Evolutionary conservation across 2,888 invertebrate species (phyloP), one percentile per base, ranked within the genome.

Genomic region (Nipponacmea schrenckii): DNA sequence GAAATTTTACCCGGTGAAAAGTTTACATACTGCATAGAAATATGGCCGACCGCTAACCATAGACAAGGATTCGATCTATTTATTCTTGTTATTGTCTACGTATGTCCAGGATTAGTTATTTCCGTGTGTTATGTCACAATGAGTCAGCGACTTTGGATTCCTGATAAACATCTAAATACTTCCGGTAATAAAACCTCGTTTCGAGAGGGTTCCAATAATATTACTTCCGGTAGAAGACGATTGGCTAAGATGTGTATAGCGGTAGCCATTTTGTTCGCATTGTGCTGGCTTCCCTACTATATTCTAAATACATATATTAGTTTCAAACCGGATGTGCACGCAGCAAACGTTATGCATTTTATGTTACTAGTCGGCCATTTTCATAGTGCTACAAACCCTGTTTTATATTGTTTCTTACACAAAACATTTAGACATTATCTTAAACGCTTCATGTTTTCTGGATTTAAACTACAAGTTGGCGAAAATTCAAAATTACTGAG

Each of bases 281-380:
- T 93, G 4, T 94, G 94, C 88, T 94, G 94, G 94, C 90, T 94
- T 66, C 94, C 94, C 0, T 93, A 94, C 90, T 93, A 93, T 87
- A 92, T 93, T 62, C 89, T 93, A 31, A 92, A 91, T 82, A 90
- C 94, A n/a, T 89, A 94, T 68, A 87, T 92, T 7, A 94, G 94
- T 83, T 91, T 92, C 20, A 78, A 83, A 24, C 65, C 73, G 2
- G 75, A 77, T 27, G 82, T 81, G 26, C 91, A 91, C n/a, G 82
- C 89, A 45, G 90, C 90, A 0, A 89, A 90, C 71, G 75, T 85
- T 20, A 74, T 87, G 1, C 92, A 92, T 0, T 94, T 94, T 85
- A 92, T 93, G n/a, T 88, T 94, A 31, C 89, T 94, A 2, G 87
- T 94, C 70, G 94, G 94, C 56, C 94, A 94, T 86, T 91, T 92